Base-by-base conservation (phyloP, 2,888 invertebrate species). In the Tetropium fuscum region DNA sequence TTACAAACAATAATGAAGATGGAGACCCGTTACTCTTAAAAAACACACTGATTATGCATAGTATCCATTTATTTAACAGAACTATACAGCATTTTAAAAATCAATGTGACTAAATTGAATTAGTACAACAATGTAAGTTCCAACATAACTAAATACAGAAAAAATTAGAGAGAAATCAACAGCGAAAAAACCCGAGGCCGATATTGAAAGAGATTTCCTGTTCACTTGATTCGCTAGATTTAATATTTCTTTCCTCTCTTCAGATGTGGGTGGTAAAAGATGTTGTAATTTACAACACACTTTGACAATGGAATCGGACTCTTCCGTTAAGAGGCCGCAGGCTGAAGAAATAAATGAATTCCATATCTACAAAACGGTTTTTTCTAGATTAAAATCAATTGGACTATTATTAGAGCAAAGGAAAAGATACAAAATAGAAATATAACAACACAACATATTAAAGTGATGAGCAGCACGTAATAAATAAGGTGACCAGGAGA, bases 101-200 rank as follows among this genome's bases (percentile, higher is more conserved):
- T 65, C 60, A 13, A 65, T 62, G 13, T 60, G 53, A 48, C 62
- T 63, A 34, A 65, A 58, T 15, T 65, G 65, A 32, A 65, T 65
- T 13, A 65, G 53, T 11, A 60, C 62, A 8, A 63, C 62, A 16
- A 51, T 57, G 22, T 65, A 65, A n/a, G 62, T 63, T 13, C 60
- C 65, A 20, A 63, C 65, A 38, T 57, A 62, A 4, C 57, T 51
- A 30, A 65, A 62, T 30, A 63, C 34, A 4, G 53, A 47, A 32
- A 63, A 53, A 10, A 65, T 65, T 11, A 65, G 48, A 0, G 53
- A 53, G 40, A 63, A 62, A 43, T 65, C 65, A 3, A 65, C 58
- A 25, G 55, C 48, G 47, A 60, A 63, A 34, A 63, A 63, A 8
- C 63, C 65, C 13, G 51, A 59, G 5, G 65, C 65, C 0, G 63